These are phyloP conservation scores for Anser brachyrhynchus DNA, from an alignment of 2,113 vertebrate genomes.

Conservation along the genomic window DNA sequence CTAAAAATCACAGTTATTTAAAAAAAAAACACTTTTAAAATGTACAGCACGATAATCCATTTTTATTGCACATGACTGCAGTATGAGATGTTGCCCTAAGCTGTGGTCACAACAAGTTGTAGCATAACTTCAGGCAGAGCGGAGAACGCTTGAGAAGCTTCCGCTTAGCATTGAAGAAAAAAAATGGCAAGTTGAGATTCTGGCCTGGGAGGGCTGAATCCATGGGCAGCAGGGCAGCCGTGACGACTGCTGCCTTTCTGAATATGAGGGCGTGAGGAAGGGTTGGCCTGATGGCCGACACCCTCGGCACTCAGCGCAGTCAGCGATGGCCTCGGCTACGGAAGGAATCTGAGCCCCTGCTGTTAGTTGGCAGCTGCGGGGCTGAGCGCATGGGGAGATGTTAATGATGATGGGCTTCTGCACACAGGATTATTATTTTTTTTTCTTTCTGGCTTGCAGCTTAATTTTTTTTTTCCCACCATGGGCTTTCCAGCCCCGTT, in stretches of 20 bases:
- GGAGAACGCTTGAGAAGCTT: not conserved
- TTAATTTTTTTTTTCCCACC: not conserved
- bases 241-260: accelerated
- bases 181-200: not conserved
- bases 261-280: accelerated
- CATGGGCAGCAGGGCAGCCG: too few species aligned
- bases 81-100: not conserved
- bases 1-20: too few species aligned
- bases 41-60: not conserved
- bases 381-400: not conserved
- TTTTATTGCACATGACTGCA: not conserved
- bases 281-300: not conserved
- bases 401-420: not conserved
- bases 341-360: not conserved
- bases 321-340: accelerated
- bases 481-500: not conserved
- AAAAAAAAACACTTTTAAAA: not conserved
- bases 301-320: accelerated
- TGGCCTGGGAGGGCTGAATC: not conserved
- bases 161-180: not conserved
- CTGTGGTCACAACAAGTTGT: not conserved
- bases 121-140: not conserved
- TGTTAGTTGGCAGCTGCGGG: not conserved
- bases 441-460: not conserved
- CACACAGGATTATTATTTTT: not conserved